phyloP scores from a whole-genome alignment of 2,888 invertebrate species.

The Drosophila planitibia region DNA sequence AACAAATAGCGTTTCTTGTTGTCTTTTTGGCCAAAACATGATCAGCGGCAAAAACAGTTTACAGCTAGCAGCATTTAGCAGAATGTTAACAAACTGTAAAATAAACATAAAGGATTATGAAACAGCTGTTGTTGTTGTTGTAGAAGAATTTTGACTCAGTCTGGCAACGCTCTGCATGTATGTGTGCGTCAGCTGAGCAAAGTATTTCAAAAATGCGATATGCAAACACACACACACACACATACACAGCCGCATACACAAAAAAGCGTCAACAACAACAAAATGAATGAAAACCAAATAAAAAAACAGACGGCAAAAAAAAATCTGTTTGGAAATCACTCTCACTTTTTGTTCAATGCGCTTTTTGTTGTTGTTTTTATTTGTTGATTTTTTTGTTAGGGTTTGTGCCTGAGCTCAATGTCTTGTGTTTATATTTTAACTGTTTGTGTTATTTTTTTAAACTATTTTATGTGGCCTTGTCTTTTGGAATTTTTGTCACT shows the following conservation, averaged over 20 bases:
- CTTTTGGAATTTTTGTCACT: conserved; percentile 15
- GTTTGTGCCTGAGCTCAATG: conserved; percentile 56
- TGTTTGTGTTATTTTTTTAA: conserved; percentile 33
- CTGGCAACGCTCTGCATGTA: conserved; percentile 1
- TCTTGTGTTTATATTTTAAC: conserved; percentile 19
- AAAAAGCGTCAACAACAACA: conserved; percentile 31
- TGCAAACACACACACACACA: conserved; percentile 48
- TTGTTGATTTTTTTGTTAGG: conserved; percentile 46
- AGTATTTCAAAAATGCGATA: conserved; percentile 57
- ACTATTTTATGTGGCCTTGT: conserved; percentile 33
- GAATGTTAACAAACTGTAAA: conserved; percentile 46
- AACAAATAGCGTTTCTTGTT: conserved; percentile 52
- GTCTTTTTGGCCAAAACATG: conserved; percentile 76
- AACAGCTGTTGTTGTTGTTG: conserved; percentile 19
- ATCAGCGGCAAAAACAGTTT: conserved; percentile 38
- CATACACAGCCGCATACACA: neutral
- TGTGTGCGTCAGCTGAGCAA: conserved; percentile 62
- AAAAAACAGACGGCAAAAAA: conserved; percentile 38
- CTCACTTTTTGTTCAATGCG: conserved; percentile 81
- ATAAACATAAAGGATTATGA: conserved; percentile 59
- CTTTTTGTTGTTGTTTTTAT: conserved; percentile 42
- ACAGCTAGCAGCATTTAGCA: conserved; percentile 67
- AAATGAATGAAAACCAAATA: conserved; percentile 20
- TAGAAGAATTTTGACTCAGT: conserved; percentile 36
- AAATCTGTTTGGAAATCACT: conserved; percentile 80